These are phyloP conservation scores for Chaenocephalus aceratus DNA, from an alignment of 2,113 vertebrate species.

Conservation along the genomic window DNA sequence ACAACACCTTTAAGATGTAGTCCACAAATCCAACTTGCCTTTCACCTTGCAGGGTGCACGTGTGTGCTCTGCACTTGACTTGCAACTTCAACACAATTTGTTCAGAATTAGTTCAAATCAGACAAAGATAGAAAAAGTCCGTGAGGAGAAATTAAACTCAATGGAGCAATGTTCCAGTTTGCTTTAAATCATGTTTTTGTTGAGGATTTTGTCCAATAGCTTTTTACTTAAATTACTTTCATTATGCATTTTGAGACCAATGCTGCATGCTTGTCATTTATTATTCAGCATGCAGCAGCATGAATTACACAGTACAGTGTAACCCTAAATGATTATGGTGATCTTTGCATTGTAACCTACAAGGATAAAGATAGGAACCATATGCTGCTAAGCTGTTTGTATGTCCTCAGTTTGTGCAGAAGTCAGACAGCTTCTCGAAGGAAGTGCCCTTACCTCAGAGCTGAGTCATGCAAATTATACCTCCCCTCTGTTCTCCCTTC, in stretches of 20 bases:
- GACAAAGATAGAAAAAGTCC: no score
- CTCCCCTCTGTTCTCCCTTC: slow-evolving; percentile 24
- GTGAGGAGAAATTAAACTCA: neutral
- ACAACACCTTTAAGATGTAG: neutral
- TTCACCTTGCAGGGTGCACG: neutral
- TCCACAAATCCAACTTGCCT: no score
- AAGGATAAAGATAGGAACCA: neutral
- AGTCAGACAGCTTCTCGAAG: slow-evolving; percentile 7
- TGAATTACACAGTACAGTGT: neutral
- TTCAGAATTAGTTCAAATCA: neutral
- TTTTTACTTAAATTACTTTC: neutral
- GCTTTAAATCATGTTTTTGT: neutral
- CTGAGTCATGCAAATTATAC: slow-evolving; percentile 62
- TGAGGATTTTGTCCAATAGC: neutral
- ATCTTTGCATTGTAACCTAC: neutral
- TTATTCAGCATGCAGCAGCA: neutral
- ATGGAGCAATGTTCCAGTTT: neutral
- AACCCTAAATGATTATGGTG: neutral
- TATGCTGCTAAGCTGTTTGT: slow-evolving; percentile 12
- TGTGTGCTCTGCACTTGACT: neutral
- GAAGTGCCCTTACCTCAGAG: slow-evolving; percentile 62
- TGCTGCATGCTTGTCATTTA: neutral
- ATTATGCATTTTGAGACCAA: neutral
- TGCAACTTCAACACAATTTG: neutral
- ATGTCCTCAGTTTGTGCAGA: slow-evolving; percentile 15